Evolutionary conservation across 2,113 vertebrate species (phyloP), one percentile per base, ranked within the genome.

Genomic region (Podilymbus podiceps): DNA sequence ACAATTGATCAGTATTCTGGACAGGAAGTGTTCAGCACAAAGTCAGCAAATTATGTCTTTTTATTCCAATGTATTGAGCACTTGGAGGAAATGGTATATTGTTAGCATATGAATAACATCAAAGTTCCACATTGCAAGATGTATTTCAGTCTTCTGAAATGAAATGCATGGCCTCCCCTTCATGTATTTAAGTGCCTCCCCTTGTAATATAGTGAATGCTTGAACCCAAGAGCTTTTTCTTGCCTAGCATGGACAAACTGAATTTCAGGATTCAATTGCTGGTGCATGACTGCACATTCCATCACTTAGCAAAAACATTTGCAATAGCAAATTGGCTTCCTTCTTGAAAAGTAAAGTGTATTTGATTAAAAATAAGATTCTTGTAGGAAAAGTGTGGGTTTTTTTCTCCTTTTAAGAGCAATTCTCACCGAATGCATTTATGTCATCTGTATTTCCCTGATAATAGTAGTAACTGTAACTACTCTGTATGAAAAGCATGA

Each of bases 41-140:
- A 97, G 96, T 97, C 95, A 97, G 97, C 97, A 97, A 97, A 97
- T 97, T 97, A 97, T 88, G 89, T 77, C 97, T 97, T 98, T 95
- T 98, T 98, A 97, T 98, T 97, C 95, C 42, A n/a, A 66, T 38
- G 76, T 91, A 97, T 87, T 71, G 96, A 97, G 86, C 46, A 90
- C 87, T 96, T 93, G 12, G 87, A 98, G 97, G 95, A 98, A 98
- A 97, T 90, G 67, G 90, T 96, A 94, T 98, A 98, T 96, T 97
- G 96, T 98, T 98, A 98, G 82, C 97, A 98, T 98, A 97, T 98
- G 98, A 98, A 98, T 97, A 96, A 93, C 97, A 97, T 98, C 97
- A 98, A 97, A 98, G 96, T 53, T 55, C 44, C 72, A 69, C 68
- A 63, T 3, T 92, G 94, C 88, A 97, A 98, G 96, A 98, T 97